These are phyloP conservation scores for Fundulus diaphanus DNA, from an alignment of 2,797 vertebrate species.

Conservation along the genomic window DNA sequence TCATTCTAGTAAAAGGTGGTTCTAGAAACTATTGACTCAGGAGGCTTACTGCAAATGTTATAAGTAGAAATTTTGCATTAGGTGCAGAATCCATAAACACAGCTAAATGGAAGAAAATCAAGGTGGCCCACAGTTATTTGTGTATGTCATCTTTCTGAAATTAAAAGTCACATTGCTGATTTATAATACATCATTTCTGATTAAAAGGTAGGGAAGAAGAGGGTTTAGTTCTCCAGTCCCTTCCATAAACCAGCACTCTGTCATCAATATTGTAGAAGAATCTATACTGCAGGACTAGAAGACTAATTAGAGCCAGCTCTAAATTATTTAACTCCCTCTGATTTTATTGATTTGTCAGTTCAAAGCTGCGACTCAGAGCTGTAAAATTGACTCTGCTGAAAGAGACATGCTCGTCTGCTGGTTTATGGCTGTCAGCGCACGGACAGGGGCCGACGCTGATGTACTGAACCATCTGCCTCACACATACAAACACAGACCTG, in stretches of 20 bases:
- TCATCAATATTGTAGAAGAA: conserved; percentile 98
- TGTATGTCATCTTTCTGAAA: not conserved
- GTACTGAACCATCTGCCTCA: conserved; percentile 48
- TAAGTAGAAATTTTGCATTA: too few relatives aligned
- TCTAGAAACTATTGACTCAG: not conserved
- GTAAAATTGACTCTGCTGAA: conserved; percentile 97
- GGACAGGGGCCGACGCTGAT: conserved; percentile 57
- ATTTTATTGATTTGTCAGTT: conserved; percentile 99
- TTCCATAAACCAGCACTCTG: conserved; percentile 83
- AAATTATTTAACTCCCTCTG: conserved; percentile 99
- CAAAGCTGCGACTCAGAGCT: conserved; percentile 91
- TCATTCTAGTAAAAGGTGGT: too few relatives aligned
- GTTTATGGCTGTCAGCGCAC: conserved; percentile 75
- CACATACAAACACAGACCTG: conserved; percentile 13
- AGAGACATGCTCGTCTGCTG: conserved; percentile 81
- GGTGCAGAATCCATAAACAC: not conserved
- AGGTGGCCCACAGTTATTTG: not conserved
- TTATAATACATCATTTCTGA: conserved; percentile 50
- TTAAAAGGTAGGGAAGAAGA: conserved; percentile 51
- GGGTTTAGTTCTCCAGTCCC: conserved; percentile 65
- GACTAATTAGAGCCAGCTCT: conserved; percentile 99
- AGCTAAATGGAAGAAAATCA: not conserved
- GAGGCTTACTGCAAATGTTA: not conserved
- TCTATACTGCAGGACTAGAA: conserved; percentile 96
- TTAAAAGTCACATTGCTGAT: conserved; percentile 23